Base-by-base conservation (phyloP, 2,113 vertebrate genomes). In the Carassius carassius region DNA sequence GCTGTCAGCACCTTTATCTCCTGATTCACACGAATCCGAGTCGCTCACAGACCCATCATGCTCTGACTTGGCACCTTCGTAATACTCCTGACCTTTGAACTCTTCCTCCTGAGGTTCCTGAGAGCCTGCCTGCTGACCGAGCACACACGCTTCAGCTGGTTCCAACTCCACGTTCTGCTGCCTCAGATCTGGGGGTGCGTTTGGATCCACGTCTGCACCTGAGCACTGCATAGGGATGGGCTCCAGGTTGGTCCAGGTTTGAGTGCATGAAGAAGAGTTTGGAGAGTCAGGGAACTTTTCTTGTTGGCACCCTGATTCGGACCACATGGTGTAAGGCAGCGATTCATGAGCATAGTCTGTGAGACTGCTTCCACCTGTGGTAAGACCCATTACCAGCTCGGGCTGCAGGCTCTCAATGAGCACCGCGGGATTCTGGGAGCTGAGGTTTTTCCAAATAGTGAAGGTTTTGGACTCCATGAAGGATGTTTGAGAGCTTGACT, bases 191-290 rank as follows among this genome's bases (percentile, higher is more conserved):
- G 77, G 87, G 56, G 90, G 87, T 37, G 91, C 85, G 9, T 89
- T 92, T 49, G 89, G 65, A 17, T 90, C 80, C 79, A 91, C 88
- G 2, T 90, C 81, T 23, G 87, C 74, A 23, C 83, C 78, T 0
- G 89, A 90, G 5, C 90, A 90, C 41, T 89, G 87, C 11, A 92
- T 86, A 5, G 90, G 89, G 44, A 90, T 92, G 73, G 92, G 93
- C 81, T 94, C 90, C 1, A 94, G 92, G 89, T 94, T 92, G n/a
- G 94, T 92, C 92, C 94, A 95, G 70, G 92, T 94, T 62, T 93
- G 89, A 2, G 88, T 88, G 14, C 84, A 89, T 35, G 92, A 90
- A 16, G 89, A 92, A 77, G 80, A 92, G 82, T 85, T 90, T 35
- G 87, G 80, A 35, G 92, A 91, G 82, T 89, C 85, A 6, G 91